Evolutionary conservation across 2,888 invertebrate species (phyloP).

Genomic region (Gnatocerus cornutus): DNA sequence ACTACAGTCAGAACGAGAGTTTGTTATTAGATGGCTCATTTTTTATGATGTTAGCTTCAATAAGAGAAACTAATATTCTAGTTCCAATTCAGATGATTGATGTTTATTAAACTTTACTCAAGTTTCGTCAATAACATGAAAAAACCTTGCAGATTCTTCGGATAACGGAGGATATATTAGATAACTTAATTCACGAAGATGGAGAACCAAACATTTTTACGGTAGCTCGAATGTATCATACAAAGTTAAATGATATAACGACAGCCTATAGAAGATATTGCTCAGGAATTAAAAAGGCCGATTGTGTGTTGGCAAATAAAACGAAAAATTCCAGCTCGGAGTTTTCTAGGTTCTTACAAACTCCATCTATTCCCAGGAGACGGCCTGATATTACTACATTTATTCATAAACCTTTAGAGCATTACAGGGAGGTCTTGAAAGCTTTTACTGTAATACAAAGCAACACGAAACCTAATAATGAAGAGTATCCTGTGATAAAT

Average conservation of each 20-base stretch:
- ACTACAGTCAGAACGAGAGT: background rate
- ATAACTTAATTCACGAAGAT: conserved; percentile 82
- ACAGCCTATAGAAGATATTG: conserved; percentile 88
- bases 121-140: conserved; percentile 3
- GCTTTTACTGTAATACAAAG: conserved; percentile 74
- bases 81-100: background rate
- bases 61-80: too few species aligned
- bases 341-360: conserved; percentile 86
- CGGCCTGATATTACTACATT: conserved; percentile 89
- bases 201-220: conserved; percentile 81
- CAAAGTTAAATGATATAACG: conserved; percentile 83
- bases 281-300: conserved; percentile 88
- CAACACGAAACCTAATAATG: conserved; percentile 71
- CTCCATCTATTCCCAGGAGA: conserved; percentile 86
- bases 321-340: conserved; percentile 84
- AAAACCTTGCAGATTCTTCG: conserved; percentile 75
- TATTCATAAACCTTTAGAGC: conserved; percentile 89
- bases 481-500: conserved; percentile 71
- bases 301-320: conserved; percentile 86
- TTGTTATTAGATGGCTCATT: too few species aligned
- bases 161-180: conserved; percentile 87
- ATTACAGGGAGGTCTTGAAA: conserved; percentile 80
- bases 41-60: too few species aligned
- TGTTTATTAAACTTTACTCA: background rate
- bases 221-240: conserved; percentile 81